Conservation (phyloP, 2,888 invertebrate species). For the Axea sp. region DNA sequence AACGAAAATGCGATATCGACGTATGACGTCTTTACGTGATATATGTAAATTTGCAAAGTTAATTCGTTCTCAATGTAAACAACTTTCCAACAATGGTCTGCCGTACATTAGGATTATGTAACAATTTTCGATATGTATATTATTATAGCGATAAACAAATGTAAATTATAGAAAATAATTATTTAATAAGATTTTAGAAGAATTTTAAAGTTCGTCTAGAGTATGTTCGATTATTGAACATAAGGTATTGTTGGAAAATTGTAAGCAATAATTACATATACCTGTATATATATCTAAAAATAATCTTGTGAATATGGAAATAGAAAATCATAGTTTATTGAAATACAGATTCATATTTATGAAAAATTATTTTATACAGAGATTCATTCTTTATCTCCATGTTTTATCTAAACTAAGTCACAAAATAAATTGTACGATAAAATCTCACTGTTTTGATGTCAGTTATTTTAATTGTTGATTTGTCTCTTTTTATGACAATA, state of each 20-base stretch:
- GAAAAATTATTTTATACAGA: slow-evolving; percentile 17
- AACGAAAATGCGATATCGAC: slow-evolving; percentile 25
- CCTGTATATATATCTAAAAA: slow-evolving; percentile 33
- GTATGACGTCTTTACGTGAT: slow-evolving; percentile 33
- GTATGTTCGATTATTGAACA: neutral
- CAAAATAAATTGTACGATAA: slow-evolving; percentile 19
- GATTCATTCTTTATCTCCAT: neutral
- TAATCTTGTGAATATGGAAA: slow-evolving; percentile 39
- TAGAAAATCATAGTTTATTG: no score
- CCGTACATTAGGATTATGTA: slow-evolving; percentile 37
- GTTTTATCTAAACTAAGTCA: slow-evolving; percentile 22
- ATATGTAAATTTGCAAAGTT: slow-evolving; percentile 45
- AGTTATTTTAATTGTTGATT: no score
- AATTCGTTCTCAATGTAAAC: slow-evolving; percentile 48
- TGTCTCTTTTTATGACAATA: no score
- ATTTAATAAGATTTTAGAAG: neutral
- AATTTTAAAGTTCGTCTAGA: neutral
- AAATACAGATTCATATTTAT: slow-evolving; percentile 23
- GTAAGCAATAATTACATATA: slow-evolving; percentile 28
- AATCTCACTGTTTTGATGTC: no score
- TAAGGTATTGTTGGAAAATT: slow-evolving; percentile 34
- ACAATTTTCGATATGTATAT: slow-evolving; percentile 36
- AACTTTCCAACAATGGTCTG: slow-evolving; percentile 54
- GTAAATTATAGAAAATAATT: no score
- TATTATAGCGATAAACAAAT: no score